Percentiles rank a stretch among this genome's conserved stretches.
These are phyloP conservation scores for Parascotia fuliginaria DNA, from an alignment of 2,888 invertebrate genomes.

Conservation along the genomic window DNA sequence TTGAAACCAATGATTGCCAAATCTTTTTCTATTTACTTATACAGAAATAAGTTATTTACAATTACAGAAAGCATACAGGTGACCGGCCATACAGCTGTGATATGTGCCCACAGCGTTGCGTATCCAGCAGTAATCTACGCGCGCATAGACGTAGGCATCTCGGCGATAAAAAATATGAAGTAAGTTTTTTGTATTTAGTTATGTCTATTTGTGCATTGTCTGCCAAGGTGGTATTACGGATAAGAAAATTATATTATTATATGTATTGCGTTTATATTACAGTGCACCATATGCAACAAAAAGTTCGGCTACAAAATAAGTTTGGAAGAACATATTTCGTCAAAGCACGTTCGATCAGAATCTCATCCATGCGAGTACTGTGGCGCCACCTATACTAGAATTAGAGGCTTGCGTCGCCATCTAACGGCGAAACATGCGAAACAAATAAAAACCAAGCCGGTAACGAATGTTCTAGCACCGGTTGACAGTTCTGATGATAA, in stretches of 20 bases:
- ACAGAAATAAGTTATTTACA: too few species aligned
- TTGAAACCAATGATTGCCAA: too few species aligned
- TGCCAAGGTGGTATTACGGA: too few species aligned
- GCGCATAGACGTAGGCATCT: constrained; percentile 69
- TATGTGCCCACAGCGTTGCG: constrained; percentile 69
- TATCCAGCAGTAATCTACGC: constrained; percentile 73
- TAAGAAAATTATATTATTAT: too few species aligned
- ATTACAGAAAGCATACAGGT: constrained; percentile 71
- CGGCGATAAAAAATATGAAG: constrained; percentile 67
- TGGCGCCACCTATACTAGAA: constrained; percentile 64
- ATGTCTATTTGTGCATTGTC: too few species aligned
- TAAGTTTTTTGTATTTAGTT: constrained; percentile 20
- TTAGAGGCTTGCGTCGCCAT: constrained; percentile 65
- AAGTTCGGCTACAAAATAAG: constrained; percentile 76
- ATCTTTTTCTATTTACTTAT: too few species aligned
- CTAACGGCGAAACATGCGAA: constrained; percentile 62
- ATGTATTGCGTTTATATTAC: too few species aligned
- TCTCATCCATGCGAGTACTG: constrained; percentile 61
- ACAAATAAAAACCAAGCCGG: constrained; percentile 24
- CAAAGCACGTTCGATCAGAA: constrained; percentile 64
- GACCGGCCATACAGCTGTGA: constrained; percentile 73
- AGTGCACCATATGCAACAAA: constrained; percentile 74
- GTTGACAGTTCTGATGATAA: constrained; percentile 19
- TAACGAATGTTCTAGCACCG: constrained; percentile 23
- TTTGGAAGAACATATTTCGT: constrained; percentile 69